Conservation (phyloP, 2,113 vertebrate species). For the Leptodactylus fuscus region DNA sequence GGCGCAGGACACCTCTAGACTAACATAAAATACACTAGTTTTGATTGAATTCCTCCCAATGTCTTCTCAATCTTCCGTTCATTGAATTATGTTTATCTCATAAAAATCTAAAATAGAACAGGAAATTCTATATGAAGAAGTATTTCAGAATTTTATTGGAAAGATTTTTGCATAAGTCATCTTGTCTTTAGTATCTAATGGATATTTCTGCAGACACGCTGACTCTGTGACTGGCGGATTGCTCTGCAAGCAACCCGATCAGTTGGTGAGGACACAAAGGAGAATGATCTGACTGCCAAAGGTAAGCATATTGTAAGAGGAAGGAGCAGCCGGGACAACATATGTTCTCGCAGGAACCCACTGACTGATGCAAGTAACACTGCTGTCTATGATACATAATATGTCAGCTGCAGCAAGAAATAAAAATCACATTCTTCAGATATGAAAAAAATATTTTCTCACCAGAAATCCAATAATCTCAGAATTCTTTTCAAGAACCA, state of each 20-base stretch:
- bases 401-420: background rate
- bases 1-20: too few species aligned
- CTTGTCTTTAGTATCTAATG: background rate
- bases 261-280: background rate
- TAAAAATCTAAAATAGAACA: too few species aligned
- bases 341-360: conserved; percentile 13
- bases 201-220: background rate
- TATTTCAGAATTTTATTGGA: background rate
- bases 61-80: too few species aligned
- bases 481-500: background rate
- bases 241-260: background rate
- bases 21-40: too few species aligned
- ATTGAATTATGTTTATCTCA: too few species aligned
- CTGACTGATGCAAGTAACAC: conserved; percentile 8
- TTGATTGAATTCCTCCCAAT: too few species aligned
- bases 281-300: conserved; percentile 38
- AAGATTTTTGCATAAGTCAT: background rate
- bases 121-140: background rate
- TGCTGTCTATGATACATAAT: conserved; percentile 5
- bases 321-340: conserved; percentile 14
- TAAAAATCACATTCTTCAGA: background rate
- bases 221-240: background rate
- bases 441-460: background rate
- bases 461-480: background rate
- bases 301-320: conserved; percentile 35